These are phyloP conservation scores for Trematomus bernacchii DNA, from an alignment of 2,797 vertebrate species.

Conservation along the genomic window DNA sequence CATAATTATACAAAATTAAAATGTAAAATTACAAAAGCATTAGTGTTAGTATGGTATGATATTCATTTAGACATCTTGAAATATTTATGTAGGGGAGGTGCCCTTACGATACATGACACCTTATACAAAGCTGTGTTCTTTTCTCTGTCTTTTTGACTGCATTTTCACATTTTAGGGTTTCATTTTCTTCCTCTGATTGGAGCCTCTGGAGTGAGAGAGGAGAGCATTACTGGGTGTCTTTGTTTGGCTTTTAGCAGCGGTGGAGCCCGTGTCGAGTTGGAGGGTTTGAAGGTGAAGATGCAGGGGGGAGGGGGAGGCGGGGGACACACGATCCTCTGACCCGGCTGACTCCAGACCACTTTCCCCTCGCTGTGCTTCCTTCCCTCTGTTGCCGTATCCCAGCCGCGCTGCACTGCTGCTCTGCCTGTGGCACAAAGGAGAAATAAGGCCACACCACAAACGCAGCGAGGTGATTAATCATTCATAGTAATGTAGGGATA, in stretches of 20 bases:
- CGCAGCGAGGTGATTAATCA: not conserved
- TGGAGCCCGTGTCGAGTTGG: constrained; percentile 45
- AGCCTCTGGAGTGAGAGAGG: constrained; percentile 23
- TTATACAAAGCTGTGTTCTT: not conserved
- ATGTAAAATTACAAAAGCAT: constrained; percentile 4
- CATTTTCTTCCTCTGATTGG: constrained; percentile 62
- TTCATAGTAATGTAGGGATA: not conserved
- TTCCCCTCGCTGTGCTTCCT: constrained; percentile 37
- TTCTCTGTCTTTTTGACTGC: not conserved
- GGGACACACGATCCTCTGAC: constrained; percentile 46
- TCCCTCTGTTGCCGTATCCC: constrained; percentile 29
- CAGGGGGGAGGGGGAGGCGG: constrained; percentile 19
- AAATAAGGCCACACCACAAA: constrained; percentile 8
- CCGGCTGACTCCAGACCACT: constrained; percentile 25
- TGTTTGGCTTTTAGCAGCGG: constrained; percentile 31
- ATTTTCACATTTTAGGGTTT: constrained; percentile 26
- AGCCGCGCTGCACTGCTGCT: constrained; percentile 32
- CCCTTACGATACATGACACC: not conserved
- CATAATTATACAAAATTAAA: not conserved
- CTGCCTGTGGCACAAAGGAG: constrained; percentile 43
- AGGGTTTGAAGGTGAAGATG: constrained; percentile 74
- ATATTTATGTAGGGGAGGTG: not conserved
- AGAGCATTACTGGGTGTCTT: constrained; percentile 35
- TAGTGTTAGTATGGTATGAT: not conserved
- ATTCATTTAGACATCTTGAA: not conserved